Conservation (phyloP, 92 coral and sea anemone species). For the Pocillopora grandis region DNA sequence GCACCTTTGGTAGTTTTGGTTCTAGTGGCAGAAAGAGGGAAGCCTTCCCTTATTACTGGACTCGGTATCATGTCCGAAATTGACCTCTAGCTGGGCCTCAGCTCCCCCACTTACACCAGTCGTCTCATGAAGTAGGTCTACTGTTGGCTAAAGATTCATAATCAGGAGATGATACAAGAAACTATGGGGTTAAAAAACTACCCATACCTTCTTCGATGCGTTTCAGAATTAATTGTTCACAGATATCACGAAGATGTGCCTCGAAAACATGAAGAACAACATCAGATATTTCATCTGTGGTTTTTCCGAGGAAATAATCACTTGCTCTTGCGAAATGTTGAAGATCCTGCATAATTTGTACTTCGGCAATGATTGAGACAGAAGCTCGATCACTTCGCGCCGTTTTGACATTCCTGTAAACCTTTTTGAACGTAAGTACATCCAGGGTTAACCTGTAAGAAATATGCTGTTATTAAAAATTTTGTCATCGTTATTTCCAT, state of each 20-base stretch:
- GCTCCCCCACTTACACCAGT: too few relatives aligned
- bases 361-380: slow-evolving; percentile 23
- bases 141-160: too few relatives aligned
- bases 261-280: slow-evolving; percentile 35
- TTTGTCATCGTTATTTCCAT: too few relatives aligned
- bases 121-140: too few relatives aligned
- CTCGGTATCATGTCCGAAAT: too few relatives aligned
- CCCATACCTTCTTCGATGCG: slow-evolving; percentile 30
- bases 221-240: background rate
- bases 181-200: background rate
- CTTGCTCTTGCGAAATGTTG: slow-evolving; percentile 38
- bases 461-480: background rate
- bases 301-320: slow-evolving; percentile 42
- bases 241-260: slow-evolving; percentile 36
- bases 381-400: slow-evolving; percentile 15
- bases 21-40: too few relatives aligned
- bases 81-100: too few relatives aligned
- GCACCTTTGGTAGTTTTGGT: too few relatives aligned
- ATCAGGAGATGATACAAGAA: background rate
- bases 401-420: slow-evolving; percentile 35
- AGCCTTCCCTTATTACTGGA: too few relatives aligned
- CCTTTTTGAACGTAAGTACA: slow-evolving; percentile 26
- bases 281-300: slow-evolving; percentile 29
- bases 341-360: slow-evolving; percentile 53
- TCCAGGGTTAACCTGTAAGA: slow-evolving; percentile 41